phyloP scores from a whole-genome alignment of 2,797 vertebrate genomes.

The Dicrostonyx torquatus region DNA sequence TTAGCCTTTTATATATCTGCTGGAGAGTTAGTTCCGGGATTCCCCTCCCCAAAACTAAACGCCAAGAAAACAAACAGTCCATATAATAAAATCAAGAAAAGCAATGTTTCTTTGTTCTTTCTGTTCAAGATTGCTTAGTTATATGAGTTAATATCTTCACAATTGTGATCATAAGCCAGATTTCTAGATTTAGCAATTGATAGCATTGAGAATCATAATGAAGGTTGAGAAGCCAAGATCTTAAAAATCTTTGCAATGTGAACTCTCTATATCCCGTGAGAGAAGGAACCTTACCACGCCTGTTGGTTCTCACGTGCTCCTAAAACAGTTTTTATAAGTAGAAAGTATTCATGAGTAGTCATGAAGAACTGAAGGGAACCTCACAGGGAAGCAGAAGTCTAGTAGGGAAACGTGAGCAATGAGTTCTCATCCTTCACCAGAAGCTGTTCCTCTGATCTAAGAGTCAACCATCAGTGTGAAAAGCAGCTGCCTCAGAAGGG shows the following conservation, averaged over 20 bases:
- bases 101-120: background rate
- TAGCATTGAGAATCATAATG: background rate
- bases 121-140: background rate
- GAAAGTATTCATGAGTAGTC: background rate
- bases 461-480: background rate
- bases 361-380: background rate
- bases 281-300: background rate
- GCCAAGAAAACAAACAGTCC: background rate
- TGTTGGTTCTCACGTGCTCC: background rate
- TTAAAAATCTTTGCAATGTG: background rate
- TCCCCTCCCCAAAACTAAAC: background rate
- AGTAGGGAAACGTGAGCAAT: background rate
- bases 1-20: background rate
- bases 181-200: background rate
- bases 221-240: background rate
- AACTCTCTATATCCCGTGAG: background rate
- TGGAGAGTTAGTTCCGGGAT: background rate
- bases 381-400: background rate
- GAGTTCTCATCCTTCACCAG: background rate
- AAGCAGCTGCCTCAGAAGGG: background rate
- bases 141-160: background rate
- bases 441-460: background rate
- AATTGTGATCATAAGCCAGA: background rate
- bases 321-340: background rate
- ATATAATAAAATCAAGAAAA: background rate